Base-by-base conservation (phyloP, 2,113 vertebrate genomes). In the Colaptes auratus region DNA sequence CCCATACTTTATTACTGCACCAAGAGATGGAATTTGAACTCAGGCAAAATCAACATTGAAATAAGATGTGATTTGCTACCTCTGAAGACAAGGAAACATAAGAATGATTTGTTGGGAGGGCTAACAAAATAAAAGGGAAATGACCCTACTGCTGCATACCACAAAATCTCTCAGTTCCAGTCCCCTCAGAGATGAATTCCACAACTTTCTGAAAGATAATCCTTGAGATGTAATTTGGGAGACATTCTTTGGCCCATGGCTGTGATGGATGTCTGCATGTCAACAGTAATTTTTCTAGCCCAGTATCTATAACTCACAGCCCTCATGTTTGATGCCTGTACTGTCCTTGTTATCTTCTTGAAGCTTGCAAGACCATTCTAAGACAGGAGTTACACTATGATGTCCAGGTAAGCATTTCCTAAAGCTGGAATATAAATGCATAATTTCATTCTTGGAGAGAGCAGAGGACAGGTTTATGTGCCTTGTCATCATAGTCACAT, bases 1-100 rank as follows among this genome's bases (percentile, higher is more conserved):
- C 31, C 80, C 24, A 72, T 88, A 84, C 18, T 96, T 96, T 95
- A 96, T 94, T 92, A 50, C 61, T 80, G 81, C 0, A 5, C 58
- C 83, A 93, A 93, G 90, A 94, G n/a, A 61, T 93, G 60, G 27
- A 94, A 92, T 52, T 53, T 60, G 56, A 92, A 86, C 48, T 94
- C 88, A 75, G 84, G 89, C 33, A 92, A 96, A 93, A 60, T 72
- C 86, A 86, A 65, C 61, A 39, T 19, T 93, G 88, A 94, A 95
- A 90, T 90, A 92, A 90, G 88, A 83, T 74, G 42, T 20, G 90
- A 86, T 81, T 93, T 90, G 65, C 69, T 88, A 48, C 12, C 28
- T 58, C 13, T 46, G 76, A 95, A 90, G 25, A 23, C 58, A 78
- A 30, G 20, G 28, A 90, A 91, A 78, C 31, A 42, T 55, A 81